phyloP scores from a whole-genome alignment of 2,888 invertebrate genomes.

The Ryuthela nishihirai region DNA sequence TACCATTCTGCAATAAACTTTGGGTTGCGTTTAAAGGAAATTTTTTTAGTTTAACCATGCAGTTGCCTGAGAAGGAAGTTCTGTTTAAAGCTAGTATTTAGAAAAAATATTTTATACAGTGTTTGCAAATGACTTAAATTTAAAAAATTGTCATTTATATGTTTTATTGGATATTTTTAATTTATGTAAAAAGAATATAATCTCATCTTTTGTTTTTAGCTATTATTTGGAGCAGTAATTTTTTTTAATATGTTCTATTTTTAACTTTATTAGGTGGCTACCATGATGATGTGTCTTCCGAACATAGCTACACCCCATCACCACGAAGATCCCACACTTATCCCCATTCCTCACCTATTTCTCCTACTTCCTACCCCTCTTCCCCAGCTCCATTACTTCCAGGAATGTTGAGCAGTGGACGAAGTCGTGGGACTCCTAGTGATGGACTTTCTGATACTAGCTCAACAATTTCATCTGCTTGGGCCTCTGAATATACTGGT shows the following conservation, averaged over 20 bases:
- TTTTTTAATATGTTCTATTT: background rate
- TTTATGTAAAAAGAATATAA: no score
- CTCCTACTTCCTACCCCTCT: conserved; percentile 24
- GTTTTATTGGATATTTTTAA: background rate
- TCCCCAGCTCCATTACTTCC: conserved; percentile 13
- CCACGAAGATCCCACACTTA: conserved; percentile 21
- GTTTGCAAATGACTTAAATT: no score
- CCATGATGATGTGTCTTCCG: conserved; percentile 29
- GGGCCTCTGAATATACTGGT: conserved; percentile 56
- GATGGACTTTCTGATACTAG: conserved; percentile 41
- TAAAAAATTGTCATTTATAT: no score
- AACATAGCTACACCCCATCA: conserved; percentile 27
- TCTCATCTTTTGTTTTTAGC: background rate
- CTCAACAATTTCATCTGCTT: conserved; percentile 36
- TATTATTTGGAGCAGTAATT: background rate
- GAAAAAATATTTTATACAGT: no score
- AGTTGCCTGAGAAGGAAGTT: no score
- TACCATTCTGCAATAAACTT: no score
- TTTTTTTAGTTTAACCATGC: no score
- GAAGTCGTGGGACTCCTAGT: conserved; percentile 35
- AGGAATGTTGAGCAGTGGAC: conserved; percentile 7
- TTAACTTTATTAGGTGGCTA: conserved; percentile 19
- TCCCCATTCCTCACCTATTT: conserved; percentile 26
- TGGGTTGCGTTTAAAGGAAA: no score
- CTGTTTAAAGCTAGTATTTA: no score